Evolutionary conservation across 1,140 invertebrate genomes (phyloP).

Genomic region (Monomorium pharaonis): DNA sequence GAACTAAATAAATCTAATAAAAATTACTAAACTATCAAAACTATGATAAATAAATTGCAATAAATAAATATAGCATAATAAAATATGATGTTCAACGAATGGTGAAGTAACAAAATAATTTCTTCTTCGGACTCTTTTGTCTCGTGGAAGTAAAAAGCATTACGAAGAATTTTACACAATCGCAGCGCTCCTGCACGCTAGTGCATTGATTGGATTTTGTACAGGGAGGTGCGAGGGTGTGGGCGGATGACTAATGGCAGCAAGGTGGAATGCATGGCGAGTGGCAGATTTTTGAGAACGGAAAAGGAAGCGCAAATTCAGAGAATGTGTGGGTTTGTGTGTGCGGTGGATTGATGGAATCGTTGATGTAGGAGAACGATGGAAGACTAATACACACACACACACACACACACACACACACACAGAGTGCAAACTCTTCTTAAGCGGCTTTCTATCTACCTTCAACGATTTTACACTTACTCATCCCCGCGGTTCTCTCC

Average conservation of each 20-base stretch:
- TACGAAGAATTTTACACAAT: conserved; percentile 43
- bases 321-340: conserved; percentile 1
- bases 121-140: background rate
- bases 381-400: conserved; percentile 6
- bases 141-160: conserved; percentile 6
- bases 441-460: conserved; percentile 24
- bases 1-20: background rate
- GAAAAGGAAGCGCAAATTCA: conserved; percentile 58
- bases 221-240: background rate
- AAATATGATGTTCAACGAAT: background rate
- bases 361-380: background rate
- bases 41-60: background rate
- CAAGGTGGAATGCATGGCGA: conserved; percentile 11
- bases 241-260: conserved; percentile 47
- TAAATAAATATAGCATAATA: background rate
- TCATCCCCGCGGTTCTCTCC: background rate
- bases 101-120: background rate
- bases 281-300: conserved; percentile 65
- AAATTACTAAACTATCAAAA: background rate
- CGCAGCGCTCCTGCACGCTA: conserved; percentile 58
- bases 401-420: background rate
- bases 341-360: conserved; percentile 38
- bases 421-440: conserved; percentile 34
- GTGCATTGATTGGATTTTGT: conserved; percentile 75
- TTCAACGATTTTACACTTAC: conserved; percentile 2